phyloP scores from a whole-genome alignment of 2,113 vertebrate species.

The Spea bombifrons region DNA sequence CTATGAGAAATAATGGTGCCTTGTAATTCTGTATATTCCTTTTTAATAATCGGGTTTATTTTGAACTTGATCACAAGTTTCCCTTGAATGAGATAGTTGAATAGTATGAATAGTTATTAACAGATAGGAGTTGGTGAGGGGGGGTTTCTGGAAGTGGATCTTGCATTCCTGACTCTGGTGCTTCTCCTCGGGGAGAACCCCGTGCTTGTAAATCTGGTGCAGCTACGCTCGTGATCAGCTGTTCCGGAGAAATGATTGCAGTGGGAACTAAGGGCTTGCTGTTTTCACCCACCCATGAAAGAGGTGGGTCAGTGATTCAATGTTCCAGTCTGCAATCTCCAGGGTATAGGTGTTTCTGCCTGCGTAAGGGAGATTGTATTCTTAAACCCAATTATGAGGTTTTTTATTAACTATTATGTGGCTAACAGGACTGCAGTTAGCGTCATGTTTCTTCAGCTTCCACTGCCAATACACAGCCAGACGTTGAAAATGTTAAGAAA shows the following conservation, averaged over 20 bases:
- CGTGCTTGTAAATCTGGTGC: background rate
- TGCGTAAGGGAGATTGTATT: conserved; percentile 16
- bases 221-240: background rate
- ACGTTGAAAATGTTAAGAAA: no score
- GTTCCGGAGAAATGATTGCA: conserved; percentile 17
- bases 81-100: no score
- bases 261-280: conserved; percentile 6
- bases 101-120: no score
- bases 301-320: conserved; percentile 14
- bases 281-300: conserved; percentile 29
- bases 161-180: background rate
- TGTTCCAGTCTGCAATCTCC: conserved; percentile 32
- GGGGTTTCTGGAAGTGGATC: background rate
- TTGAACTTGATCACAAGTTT: no score
- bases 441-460: no score
- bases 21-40: no score
- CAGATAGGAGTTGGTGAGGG: background rate
- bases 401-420: conserved; percentile 1
- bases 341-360: conserved; percentile 35
- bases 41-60: no score
- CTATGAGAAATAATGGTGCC: no score
- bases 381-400: conserved; percentile 7
- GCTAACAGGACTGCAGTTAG: background rate
- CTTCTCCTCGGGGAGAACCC: background rate
- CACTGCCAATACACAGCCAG: no score